phyloP scores from a whole-genome alignment of 2,113 vertebrate species.

The Tupaia tana region DNA sequence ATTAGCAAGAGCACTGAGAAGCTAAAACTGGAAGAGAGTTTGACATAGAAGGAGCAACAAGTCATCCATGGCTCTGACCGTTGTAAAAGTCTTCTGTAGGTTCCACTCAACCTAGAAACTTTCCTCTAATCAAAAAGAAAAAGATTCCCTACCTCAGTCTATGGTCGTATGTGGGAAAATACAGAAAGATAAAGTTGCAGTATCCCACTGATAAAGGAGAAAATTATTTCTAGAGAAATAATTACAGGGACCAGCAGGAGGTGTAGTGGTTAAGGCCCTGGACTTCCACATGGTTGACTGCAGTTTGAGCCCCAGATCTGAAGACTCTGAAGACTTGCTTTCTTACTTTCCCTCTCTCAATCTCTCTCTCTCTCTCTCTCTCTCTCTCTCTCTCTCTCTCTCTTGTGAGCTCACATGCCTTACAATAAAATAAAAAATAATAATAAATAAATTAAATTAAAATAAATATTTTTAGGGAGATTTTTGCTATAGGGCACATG shows the following conservation, averaged over 20 bases:
- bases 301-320: too few relatives aligned
- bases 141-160: not conserved
- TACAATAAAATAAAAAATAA: too few relatives aligned
- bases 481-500: too few relatives aligned
- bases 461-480: too few relatives aligned
- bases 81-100: not conserved
- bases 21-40: not conserved
- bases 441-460: too few relatives aligned
- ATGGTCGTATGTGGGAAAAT: not conserved
- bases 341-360: too few relatives aligned
- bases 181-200: not conserved
- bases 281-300: too few relatives aligned
- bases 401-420: too few relatives aligned
- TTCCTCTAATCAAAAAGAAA: not conserved
- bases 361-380: too few relatives aligned
- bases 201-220: not conserved
- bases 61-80: not conserved
- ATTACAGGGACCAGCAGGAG: not conserved
- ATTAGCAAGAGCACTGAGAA: not conserved
- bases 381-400: too few relatives aligned
- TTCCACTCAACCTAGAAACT: constrained; percentile 17
- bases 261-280: too few relatives aligned
- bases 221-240: not conserved
- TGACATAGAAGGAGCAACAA: not conserved
- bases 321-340: too few relatives aligned